These are phyloP conservation scores for Drosophila sordidula DNA, from an alignment of 2,888 invertebrate species.

Conservation along the genomic window DNA sequence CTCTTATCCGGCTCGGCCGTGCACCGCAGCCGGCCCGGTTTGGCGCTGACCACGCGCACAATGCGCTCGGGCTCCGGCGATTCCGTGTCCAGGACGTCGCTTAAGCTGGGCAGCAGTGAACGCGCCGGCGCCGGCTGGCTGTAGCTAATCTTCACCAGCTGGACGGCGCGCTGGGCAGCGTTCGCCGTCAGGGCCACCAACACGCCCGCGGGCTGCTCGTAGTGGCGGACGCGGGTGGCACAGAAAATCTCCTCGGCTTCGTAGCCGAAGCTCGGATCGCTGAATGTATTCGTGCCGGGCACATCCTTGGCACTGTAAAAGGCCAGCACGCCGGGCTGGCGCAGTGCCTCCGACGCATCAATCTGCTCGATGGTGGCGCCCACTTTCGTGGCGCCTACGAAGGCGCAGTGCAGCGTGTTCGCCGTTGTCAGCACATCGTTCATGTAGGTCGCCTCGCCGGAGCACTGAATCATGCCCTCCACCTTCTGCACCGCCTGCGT, in stretches of 20 bases:
- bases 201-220: conserved; percentile 91
- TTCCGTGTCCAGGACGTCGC: conserved; percentile 85
- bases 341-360: conserved; percentile 86
- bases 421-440: conserved; percentile 89
- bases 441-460: conserved; percentile 92
- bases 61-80: conserved; percentile 68
- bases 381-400: conserved; percentile 87
- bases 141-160: conserved; percentile 86
- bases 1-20: conserved; percentile 45
- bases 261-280: conserved; percentile 86
- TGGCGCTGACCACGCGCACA: conserved; percentile 50
- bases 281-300: conserved; percentile 83
- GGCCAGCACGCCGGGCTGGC: conserved; percentile 88
- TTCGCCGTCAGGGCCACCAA: conserved; percentile 88
- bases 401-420: conserved; percentile 87
- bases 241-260: conserved; percentile 84
- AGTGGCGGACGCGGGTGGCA: conserved; percentile 85
- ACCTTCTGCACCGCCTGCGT: conserved; percentile 91
- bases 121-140: conserved; percentile 55
- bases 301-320: conserved; percentile 88
- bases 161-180: conserved; percentile 87
- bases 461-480: conserved; percentile 89
- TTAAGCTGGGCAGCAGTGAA: conserved; percentile 78
- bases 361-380: conserved; percentile 85
- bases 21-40: conserved; percentile 38